Percentiles rank a stretch among this genome's conserved stretches.
Conservation (phyloP, 2,797 vertebrate species). For the Mallotus villosus region DNA sequence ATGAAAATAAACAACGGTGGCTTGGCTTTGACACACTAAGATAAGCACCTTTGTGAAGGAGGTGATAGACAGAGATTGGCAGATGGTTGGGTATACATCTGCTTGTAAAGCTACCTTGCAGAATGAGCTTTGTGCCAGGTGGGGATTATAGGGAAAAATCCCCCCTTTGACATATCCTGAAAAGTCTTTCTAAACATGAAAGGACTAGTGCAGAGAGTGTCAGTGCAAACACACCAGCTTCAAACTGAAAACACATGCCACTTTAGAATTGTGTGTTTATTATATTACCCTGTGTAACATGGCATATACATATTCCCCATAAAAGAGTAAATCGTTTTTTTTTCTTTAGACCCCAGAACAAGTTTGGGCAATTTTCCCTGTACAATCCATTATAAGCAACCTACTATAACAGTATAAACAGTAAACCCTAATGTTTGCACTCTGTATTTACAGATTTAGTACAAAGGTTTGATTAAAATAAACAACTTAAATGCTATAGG, state of each 20-base stretch:
- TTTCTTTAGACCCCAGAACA: constrained; percentile 10
- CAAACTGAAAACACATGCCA: constrained; percentile 47
- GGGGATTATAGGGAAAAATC: constrained; percentile 75
- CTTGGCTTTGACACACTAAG: constrained; percentile 51
- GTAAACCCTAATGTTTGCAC: constrained; percentile 19
- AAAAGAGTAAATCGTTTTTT: background rate
- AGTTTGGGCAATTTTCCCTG: constrained; percentile 51
- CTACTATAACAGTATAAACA: constrained; percentile 5
- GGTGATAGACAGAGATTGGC: constrained; percentile 13
- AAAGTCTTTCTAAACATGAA: constrained; percentile 71
- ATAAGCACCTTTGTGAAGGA: constrained; percentile 70
- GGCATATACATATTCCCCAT: background rate
- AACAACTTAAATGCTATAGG: too few relatives aligned
- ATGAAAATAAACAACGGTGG: constrained; percentile 41
- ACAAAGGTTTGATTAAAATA: too few relatives aligned
- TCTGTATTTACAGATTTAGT: too few relatives aligned
- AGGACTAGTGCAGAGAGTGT: constrained; percentile 48
- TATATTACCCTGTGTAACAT: background rate
- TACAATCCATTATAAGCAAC: constrained; percentile 25
- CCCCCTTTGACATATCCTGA: constrained; percentile 69
- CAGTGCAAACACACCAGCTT: constrained; percentile 40
- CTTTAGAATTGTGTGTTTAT: constrained; percentile 22
- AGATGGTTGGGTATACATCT: constrained; percentile 34
- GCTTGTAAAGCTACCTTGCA: constrained; percentile 44
- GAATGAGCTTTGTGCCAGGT: constrained; percentile 66